Percentiles rank a stretch among this genome's conserved stretches.
phyloP scores from a whole-genome alignment of 2,113 vertebrate genomes.

The Cyanoderma ruficeps region DNA sequence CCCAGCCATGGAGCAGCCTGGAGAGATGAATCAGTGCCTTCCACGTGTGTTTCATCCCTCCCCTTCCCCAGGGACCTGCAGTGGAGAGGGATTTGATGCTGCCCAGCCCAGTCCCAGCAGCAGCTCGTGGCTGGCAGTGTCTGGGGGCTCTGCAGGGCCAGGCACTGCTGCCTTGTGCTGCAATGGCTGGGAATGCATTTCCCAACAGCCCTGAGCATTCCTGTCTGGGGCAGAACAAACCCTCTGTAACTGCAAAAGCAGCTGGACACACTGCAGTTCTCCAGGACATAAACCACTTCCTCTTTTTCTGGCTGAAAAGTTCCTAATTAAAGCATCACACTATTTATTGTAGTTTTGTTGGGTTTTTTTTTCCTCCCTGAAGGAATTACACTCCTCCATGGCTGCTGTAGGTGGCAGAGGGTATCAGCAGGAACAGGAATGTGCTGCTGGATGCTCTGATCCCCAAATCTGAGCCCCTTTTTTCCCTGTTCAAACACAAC shows the following conservation, averaged over 20 bases:
- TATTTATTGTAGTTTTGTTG: background rate
- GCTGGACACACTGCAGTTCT: background rate
- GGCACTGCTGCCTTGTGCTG: background rate
- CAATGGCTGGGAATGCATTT: fast-evolving
- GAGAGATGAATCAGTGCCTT: background rate
- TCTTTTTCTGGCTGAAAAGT: background rate
- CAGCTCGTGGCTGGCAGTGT: background rate
- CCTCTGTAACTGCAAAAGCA: background rate
- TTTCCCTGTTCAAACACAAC: background rate
- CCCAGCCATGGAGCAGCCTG: background rate
- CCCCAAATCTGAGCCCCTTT: background rate
- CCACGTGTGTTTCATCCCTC: background rate
- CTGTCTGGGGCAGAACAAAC: background rate
- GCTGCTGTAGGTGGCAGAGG: background rate
- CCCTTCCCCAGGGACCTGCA: background rate
- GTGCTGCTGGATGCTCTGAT: background rate
- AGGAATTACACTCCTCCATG: background rate
- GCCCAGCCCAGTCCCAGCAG: background rate
- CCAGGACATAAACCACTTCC: background rate
- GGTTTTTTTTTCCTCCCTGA: background rate
- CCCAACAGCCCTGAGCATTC: background rate
- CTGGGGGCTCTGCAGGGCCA: background rate
- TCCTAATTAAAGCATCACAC: background rate
- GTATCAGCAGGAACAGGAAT: background rate
- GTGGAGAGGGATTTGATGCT: background rate